Evolutionary conservation across 92 coral and sea anemone species (phyloP), one percentile per base, ranked within the genome.

Genomic region (Zoanthus solanderi): DNA sequence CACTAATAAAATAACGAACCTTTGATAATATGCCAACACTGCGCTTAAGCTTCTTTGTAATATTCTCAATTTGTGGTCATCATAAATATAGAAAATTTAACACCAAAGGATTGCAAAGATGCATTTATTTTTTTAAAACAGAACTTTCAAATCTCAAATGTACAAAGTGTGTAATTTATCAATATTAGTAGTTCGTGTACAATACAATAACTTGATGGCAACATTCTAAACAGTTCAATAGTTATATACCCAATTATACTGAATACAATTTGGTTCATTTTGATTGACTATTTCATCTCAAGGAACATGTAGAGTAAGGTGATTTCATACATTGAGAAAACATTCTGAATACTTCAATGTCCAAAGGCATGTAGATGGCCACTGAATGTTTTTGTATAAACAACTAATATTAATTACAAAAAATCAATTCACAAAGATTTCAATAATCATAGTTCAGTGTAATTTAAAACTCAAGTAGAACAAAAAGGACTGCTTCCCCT

Each of bases 21-120:
- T n/a, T n/a, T n/a, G n/a, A n/a, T n/a, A n/a, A n/a, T n/a, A n/a
- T n/a, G n/a, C n/a, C n/a, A n/a, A n/a, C n/a, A n/a, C n/a, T n/a
- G n/a, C n/a, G n/a, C n/a, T n/a, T n/a, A n/a, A n/a, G n/a, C n/a
- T n/a, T n/a, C n/a, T n/a, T n/a, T n/a, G n/a, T n/a, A n/a, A n/a
- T n/a, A n/a, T n/a, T n/a, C n/a, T n/a, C n/a, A n/a, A n/a, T n/a
- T n/a, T n/a, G n/a, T n/a, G n/a, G n/a, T n/a, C 23, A 23, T 23
- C 23, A 23, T 23, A 23, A 23, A 23, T 23, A 52, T 48, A 50
- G 50, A 47, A 9, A 31, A 50, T 71, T 44, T 84, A 71, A 84
- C 47, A 31, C 87, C 77, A 84, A 13, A 69, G 52, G 77, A 69
- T 45, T 84, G 87, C 77, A 67, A 52, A 84, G 87, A 84, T 71